Evolutionary conservation across 2,113 vertebrate species (phyloP).

Genomic region (Mesoclemmys tuberculata): DNA sequence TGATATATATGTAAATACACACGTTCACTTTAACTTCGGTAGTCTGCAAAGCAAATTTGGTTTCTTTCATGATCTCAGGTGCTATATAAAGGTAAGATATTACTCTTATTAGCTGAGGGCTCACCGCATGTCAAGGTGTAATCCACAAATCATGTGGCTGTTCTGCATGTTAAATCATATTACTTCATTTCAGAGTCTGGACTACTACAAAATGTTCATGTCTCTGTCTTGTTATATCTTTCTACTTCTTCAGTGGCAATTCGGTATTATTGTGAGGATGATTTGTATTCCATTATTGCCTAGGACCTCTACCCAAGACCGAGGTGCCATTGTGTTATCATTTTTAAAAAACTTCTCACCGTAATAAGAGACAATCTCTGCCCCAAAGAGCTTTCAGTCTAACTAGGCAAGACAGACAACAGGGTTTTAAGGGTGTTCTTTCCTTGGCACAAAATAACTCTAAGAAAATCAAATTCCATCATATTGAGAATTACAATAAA

Average conservation of each 20-base stretch:
- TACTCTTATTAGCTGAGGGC: constrained; percentile 7
- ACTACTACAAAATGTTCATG: not conserved
- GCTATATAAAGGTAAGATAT: not conserved
- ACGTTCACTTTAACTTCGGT: not conserved
- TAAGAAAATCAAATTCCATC: constrained; percentile 5
- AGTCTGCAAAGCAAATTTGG: not conserved
- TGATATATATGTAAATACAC: not conserved
- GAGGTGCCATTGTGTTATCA: constrained; percentile 16
- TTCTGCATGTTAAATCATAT: not conserved
- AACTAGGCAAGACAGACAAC: not conserved
- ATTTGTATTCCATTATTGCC: not conserved
- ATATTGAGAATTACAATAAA: not conserved
- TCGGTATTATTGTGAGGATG: not conserved
- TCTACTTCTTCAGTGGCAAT: not conserved
- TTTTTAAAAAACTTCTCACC: constrained; percentile 24
- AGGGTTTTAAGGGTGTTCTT: constrained; percentile 6
- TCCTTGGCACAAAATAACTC: not conserved
- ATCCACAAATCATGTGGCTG: not conserved
- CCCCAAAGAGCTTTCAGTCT: constrained; percentile 11
- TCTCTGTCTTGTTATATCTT: not conserved
- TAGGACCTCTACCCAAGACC: not conserved
- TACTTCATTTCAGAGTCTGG: not conserved
- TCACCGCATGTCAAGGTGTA: not conserved
- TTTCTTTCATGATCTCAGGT: not conserved
- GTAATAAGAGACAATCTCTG: constrained; percentile 16